Conservation (phyloP, 2,888 invertebrate species). For the Morpho helenor region DNA sequence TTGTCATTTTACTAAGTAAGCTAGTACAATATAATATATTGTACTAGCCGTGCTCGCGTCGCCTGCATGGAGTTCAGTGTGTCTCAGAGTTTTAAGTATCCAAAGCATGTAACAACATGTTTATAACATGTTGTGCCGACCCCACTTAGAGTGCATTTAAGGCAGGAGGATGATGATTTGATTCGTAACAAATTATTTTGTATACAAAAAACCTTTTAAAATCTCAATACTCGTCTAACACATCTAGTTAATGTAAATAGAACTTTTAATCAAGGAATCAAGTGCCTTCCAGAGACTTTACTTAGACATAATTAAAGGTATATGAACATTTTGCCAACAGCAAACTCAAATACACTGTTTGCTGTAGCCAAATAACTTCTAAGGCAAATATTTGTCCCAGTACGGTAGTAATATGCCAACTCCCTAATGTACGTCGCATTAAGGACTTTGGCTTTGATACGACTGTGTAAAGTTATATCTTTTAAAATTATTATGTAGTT, state of each 20-base stretch:
- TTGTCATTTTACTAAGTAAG: too few species aligned
- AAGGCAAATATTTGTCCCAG: constrained; percentile 26
- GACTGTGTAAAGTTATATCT: background rate
- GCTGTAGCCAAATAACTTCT: constrained; percentile 27
- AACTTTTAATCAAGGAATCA: constrained; percentile 4
- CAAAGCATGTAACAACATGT: too few species aligned
- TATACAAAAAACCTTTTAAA: too few species aligned
- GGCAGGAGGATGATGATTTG: too few species aligned
- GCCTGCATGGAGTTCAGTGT: too few species aligned
- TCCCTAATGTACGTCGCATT: constrained; percentile 6
- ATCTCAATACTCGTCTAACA: too few species aligned
- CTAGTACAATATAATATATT: too few species aligned
- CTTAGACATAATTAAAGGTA: constrained; percentile 20
- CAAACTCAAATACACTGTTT: constrained; percentile 21
- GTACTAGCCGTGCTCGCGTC: too few species aligned
- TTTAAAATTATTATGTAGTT: background rate
- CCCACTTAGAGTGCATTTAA: too few species aligned
- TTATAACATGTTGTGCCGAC: too few species aligned
- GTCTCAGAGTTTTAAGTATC: too few species aligned
- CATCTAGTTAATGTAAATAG: background rate
- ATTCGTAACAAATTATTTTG: too few species aligned
- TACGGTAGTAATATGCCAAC: constrained; percentile 23
- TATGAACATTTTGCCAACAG: constrained; percentile 21
- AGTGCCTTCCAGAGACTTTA: constrained; percentile 1
- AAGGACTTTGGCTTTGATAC: constrained; percentile 13